Evolutionary conservation across 2,797 vertebrate genomes (phyloP).

Genomic region (Sebastes goodei): DNA sequence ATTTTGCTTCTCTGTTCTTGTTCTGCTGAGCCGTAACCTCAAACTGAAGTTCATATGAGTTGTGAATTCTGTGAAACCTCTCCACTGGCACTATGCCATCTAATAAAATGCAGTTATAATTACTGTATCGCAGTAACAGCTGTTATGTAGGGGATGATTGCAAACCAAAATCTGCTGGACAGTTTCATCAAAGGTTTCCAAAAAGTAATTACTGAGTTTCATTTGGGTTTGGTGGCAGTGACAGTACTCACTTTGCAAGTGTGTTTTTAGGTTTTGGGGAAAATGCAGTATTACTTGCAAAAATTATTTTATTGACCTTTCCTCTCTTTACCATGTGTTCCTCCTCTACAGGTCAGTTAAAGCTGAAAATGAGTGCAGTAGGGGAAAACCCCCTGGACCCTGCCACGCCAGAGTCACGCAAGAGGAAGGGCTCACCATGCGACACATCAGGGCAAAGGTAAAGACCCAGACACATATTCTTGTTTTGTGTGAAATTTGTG

Average conservation of each 20-base stretch:
- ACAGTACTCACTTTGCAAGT: neutral
- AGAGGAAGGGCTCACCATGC: slow-evolving; percentile 93
- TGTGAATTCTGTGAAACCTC: neutral
- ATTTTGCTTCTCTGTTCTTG: neutral
- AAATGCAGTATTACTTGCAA: neutral
- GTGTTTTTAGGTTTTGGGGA: neutral
- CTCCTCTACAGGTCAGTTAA: slow-evolving; percentile 83
- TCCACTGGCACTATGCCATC: neutral
- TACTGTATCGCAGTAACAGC: neutral
- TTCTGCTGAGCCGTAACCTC: neutral
- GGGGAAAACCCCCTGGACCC: slow-evolving; percentile 92
- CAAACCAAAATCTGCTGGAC: neutral
- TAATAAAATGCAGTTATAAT: neutral
- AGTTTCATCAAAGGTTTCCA: neutral
- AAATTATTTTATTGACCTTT: neutral
- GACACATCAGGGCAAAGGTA: slow-evolving; percentile 93
- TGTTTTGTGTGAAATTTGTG: neutral
- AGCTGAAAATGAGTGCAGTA: slow-evolving; percentile 94
- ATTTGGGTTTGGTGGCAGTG: neutral
- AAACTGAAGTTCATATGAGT: neutral
- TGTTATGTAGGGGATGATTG: neutral
- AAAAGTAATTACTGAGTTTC: neutral
- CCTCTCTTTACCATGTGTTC: neutral
- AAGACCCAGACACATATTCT: neutral
- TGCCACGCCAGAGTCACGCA: slow-evolving; percentile 88